phyloP scores from a whole-genome alignment of 2,797 vertebrate species.

The Hydrophis major region DNA sequence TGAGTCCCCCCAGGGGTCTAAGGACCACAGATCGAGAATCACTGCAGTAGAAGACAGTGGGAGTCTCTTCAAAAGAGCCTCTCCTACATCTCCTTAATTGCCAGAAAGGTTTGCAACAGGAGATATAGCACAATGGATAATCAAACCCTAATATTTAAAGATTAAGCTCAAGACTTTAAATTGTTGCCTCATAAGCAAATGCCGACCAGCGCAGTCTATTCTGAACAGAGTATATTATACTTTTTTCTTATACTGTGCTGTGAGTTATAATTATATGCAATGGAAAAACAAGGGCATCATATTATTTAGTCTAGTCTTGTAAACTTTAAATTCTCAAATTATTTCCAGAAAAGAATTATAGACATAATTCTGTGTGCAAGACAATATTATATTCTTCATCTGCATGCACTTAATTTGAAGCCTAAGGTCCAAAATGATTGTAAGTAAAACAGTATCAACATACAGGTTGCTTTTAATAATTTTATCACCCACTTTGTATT shows the following conservation, averaged over 20 bases:
- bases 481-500: constrained; percentile 24
- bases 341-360: constrained; percentile 58
- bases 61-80: neutral
- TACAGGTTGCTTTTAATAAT: constrained; percentile 5
- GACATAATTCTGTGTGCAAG: constrained; percentile 49
- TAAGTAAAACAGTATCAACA: constrained; percentile 32
- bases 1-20: neutral
- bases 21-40: neutral
- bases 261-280: constrained; percentile 32
- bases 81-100: neutral
- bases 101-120: neutral
- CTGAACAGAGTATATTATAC: neutral
- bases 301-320: constrained; percentile 35
- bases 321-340: constrained; percentile 54
- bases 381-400: constrained; percentile 31
- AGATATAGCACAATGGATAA: neutral
- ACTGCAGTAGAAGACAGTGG: neutral
- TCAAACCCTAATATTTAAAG: neutral
- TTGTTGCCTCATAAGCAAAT: neutral
- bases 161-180: neutral
- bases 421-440: constrained; percentile 18
- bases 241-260: constrained; percentile 30
- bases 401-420: constrained; percentile 34
- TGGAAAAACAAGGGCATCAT: constrained; percentile 44
- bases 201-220: neutral